Evolutionary conservation across 2,113 vertebrate genomes (phyloP).

Genomic region (Lampris megalopsis): DNA sequence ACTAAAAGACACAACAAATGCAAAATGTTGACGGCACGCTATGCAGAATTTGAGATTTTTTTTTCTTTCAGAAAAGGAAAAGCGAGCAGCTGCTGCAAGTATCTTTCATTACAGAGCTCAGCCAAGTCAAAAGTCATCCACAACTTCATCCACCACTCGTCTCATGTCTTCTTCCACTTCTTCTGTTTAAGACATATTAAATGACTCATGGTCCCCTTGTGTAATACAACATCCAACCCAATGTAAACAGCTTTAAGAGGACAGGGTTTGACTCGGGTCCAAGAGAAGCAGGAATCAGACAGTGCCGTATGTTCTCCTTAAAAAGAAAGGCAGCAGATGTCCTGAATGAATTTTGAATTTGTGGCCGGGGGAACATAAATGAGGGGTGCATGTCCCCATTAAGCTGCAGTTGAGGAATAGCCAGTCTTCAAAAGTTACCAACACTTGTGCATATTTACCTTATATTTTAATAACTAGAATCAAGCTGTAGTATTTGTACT

Average conservation of each 20-base stretch:
- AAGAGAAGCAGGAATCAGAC: constrained; percentile 38
- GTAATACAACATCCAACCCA: constrained; percentile 49
- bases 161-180: not conserved
- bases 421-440: not conserved
- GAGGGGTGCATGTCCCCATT: not conserved
- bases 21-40: not conserved
- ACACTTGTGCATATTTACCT: no score
- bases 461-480: no score
- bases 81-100: not conserved
- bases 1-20: constrained; percentile 8
- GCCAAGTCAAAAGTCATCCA: constrained; percentile 37
- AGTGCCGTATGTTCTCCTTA: constrained; percentile 36
- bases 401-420: not conserved
- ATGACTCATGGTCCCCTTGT: constrained; percentile 49
- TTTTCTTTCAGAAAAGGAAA: not conserved
- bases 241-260: constrained; percentile 64
- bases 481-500: no score
- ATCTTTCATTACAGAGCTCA: not conserved
- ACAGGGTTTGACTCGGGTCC: constrained; percentile 38
- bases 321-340: constrained; percentile 16
- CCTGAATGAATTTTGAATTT: not conserved
- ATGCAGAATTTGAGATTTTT: not conserved
- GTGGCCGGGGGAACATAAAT: constrained; percentile 4
- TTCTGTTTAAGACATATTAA: constrained; percentile 21
- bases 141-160: constrained; percentile 10